Evolutionary conservation across 2,797 vertebrate genomes (phyloP), one percentile per base, ranked within the genome.

Genomic region (Cyprinella venusta): DNA sequence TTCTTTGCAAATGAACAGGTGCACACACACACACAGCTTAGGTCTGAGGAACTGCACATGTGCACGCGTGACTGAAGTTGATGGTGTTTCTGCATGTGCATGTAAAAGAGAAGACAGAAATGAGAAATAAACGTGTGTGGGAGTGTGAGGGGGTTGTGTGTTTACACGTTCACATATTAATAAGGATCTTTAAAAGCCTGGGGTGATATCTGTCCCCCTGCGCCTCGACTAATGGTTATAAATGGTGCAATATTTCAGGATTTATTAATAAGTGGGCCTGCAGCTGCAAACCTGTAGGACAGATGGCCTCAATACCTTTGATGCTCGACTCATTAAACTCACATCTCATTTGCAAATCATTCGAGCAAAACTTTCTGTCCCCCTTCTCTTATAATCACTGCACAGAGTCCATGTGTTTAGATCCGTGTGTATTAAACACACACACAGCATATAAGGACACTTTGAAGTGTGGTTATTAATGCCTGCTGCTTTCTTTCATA

Each of bases 281-380:
- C 71, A 84, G 78, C 85, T 86, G 69, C 75, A 79, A 72, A 79
- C 63, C 64, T 75, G 38, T 4, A 80, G 69, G 79, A 75, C 78
- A 86, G 70, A 88, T 80, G 81, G 83, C 48, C 64, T 71, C 54
- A 59, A 59, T 63, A 45, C 45, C 38, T 76, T 84, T 84, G 65
- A 78, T 87, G 68, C 40, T 45, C 16, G 59, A 80, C 48, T 33
- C 38, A 76, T 42, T 83, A 77, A 77, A 83, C 13, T 83, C 10
- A 24, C 33, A 45, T 45, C 68, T 71, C 18, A n/a, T 80, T 72
- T 80, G 1, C 61, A 50, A 50, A 65, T 50, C 61, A 67, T 65
- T 52, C 67, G 19, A 61, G 12, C 19, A 13, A 50, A 65, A 67
- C 61, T 52, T 52, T 45, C 30, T 30, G 13, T 19, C 24, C 24